Percentiles rank a stretch among this genome's conserved stretches.
These are phyloP conservation scores for Ridgeia piscesae DNA, from an alignment of 1,140 invertebrate genomes.

Conservation along the genomic window DNA sequence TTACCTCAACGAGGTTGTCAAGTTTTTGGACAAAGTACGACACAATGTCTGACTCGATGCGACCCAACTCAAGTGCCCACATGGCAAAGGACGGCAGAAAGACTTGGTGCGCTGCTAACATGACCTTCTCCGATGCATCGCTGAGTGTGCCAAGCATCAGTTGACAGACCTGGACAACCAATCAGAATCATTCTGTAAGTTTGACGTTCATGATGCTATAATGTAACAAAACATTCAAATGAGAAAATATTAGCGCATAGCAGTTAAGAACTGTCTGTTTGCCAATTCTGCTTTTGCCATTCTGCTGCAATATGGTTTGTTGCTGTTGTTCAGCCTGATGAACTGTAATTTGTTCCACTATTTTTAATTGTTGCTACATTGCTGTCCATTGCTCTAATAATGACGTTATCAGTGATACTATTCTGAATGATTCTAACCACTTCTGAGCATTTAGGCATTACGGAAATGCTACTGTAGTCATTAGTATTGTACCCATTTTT, in stretches of 20 bases:
- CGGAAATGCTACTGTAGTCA: too few species aligned
- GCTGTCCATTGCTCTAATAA: too few species aligned
- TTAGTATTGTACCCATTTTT: too few species aligned
- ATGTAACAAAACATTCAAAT: not conserved
- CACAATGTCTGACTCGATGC: slow-evolving; percentile 57
- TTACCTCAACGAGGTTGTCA: slow-evolving; percentile 52
- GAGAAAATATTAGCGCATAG: not conserved
- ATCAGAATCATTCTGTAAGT: not conserved
- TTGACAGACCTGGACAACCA: slow-evolving; percentile 36
- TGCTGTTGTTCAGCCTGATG: not conserved
- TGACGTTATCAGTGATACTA: too few species aligned
- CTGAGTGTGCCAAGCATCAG: slow-evolving; percentile 63
- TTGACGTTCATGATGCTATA: not conserved
- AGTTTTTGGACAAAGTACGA: slow-evolving; percentile 48
- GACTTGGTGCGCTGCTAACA: slow-evolving; percentile 42
- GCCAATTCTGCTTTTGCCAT: not conserved
- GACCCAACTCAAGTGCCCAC: slow-evolving; percentile 66
- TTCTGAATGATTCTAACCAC: too few species aligned
- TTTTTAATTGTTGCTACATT: too few species aligned
- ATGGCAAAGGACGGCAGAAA: slow-evolving; percentile 61
- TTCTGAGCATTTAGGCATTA: too few species aligned
- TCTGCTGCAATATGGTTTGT: not conserved
- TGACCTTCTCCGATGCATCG: slow-evolving; percentile 56
- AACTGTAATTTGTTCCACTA: too few species aligned
- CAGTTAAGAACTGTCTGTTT: too few species aligned